Evolutionary conservation across 1,140 invertebrate species (phyloP).

Genomic region (Drosophila pachea): DNA sequence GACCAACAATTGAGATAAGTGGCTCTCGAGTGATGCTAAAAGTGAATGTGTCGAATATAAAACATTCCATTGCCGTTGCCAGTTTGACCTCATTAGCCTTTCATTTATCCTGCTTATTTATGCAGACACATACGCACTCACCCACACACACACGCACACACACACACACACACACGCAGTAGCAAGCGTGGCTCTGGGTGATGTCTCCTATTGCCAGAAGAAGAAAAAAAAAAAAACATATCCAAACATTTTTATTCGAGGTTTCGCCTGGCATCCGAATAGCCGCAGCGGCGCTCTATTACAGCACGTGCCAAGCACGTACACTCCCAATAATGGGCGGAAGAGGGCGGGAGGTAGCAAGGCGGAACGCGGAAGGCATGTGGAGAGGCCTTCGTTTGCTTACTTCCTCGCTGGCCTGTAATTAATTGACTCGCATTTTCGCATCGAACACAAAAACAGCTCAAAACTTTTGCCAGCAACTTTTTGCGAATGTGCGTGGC

Average conservation of each 20-base stretch:
- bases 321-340: neutral
- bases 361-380: no score
- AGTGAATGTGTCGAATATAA: constrained; percentile 50
- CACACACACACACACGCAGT: constrained; percentile 10
- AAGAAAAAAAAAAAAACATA: neutral
- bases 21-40: constrained; percentile 28
- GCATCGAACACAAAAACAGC: constrained; percentile 53
- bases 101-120: constrained; percentile 67
- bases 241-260: constrained; percentile 59
- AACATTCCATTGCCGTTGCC: constrained; percentile 45
- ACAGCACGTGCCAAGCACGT: constrained; percentile 41
- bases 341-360: neutral
- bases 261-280: constrained; percentile 37
- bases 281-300: constrained; percentile 23
- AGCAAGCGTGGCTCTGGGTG: constrained; percentile 36
- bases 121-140: constrained; percentile 48
- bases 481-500: constrained; percentile 29
- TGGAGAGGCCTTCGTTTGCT: neutral
- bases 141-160: constrained; percentile 3
- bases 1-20: constrained; percentile 57
- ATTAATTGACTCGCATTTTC: constrained; percentile 74
- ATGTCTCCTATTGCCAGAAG: constrained; percentile 59
- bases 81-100: constrained; percentile 71
- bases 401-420: constrained; percentile 52
- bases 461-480: constrained; percentile 46